Conservation (phyloP, 2,113 vertebrate species). For the Microcebus ravelobensis region DNA sequence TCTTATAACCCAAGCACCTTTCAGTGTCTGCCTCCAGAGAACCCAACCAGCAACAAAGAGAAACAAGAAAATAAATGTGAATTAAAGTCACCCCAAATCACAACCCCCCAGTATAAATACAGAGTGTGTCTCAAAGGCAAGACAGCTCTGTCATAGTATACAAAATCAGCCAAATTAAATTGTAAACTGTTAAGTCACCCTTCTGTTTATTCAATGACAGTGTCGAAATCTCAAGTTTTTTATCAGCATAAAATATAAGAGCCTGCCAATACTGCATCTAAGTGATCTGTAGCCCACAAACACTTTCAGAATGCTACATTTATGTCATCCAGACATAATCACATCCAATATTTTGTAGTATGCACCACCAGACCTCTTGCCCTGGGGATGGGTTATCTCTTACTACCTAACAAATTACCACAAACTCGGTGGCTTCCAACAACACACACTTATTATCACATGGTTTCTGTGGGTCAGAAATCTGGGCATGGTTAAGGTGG, state of each 20-base stretch:
- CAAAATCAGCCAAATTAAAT: constrained; percentile 55
- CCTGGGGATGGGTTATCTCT: background rate
- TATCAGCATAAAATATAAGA: constrained; percentile 34
- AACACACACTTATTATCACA: background rate
- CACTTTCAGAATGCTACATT: constrained; percentile 50
- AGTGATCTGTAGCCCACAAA: background rate
- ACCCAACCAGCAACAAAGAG: background rate
- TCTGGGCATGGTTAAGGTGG: background rate
- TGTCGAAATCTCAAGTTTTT: constrained; percentile 52
- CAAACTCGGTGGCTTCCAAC: background rate
- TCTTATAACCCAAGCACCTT: background rate
- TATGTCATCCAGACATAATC: background rate
- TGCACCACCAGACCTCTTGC: background rate
- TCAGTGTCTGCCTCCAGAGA: background rate
- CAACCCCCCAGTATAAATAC: background rate
- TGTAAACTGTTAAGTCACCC: constrained; percentile 64
- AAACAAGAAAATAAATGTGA: background rate
- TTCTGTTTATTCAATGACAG: constrained; percentile 60
- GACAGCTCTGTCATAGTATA: background rate
- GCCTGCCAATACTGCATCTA: background rate
- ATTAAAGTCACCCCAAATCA: constrained; percentile 18
- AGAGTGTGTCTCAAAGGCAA: background rate
- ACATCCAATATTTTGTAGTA: background rate
- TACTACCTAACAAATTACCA: background rate
- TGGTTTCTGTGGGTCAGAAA: background rate